Base-by-base conservation (phyloP, 2,888 invertebrate genomes). In the Drosophila meridiana region DNA sequence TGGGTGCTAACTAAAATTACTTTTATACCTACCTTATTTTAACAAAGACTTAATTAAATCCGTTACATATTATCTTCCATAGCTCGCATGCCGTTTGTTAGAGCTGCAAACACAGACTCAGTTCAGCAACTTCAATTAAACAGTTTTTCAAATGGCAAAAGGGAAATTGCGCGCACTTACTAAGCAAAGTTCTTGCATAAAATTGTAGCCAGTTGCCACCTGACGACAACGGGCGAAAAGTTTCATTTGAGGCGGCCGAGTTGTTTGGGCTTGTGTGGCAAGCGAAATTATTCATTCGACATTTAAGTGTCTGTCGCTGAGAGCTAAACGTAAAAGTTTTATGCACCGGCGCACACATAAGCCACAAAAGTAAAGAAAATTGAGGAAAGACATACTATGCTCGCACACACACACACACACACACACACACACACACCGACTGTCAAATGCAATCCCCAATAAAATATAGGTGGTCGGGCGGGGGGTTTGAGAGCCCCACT, bases 211-310 rank as follows among this genome's bases (percentile, higher is more conserved):
- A 50, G 50, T 56, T 65, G 71, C 57, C 82, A 69, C 68, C 70
- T 64, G 73, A 61, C 68, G 62, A 65, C 48, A 59, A 64, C 68
- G 69, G 69, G 73, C 74, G 76, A 89, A 84, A 87, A 75, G 81
- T 85, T 81, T 67, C 50, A 52, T 32, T 30, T 26, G 56, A 34
- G 67, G 53, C 50, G 67, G 57, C 68, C 73, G 71, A 43, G 56
- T 30, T 42, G 40, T 56, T 28, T 42, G 73, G 63, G 53, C 58
- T 53, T 75, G 88, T 73, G 85, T 71, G 88, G 75, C 90, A 69
- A 68, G 70, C 71, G 81, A 86, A 90, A 90, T 87, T 88, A 90
- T 87, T 87, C 90, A 87, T 90, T 88, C 83, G 79, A 78, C 77
- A 76, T 81, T 87, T 88, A 86, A 83, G 88, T 87, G 81, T 88